Evolutionary conservation across 2,797 vertebrate species (phyloP).

Genomic region (Astyanax mexicanus): DNA sequence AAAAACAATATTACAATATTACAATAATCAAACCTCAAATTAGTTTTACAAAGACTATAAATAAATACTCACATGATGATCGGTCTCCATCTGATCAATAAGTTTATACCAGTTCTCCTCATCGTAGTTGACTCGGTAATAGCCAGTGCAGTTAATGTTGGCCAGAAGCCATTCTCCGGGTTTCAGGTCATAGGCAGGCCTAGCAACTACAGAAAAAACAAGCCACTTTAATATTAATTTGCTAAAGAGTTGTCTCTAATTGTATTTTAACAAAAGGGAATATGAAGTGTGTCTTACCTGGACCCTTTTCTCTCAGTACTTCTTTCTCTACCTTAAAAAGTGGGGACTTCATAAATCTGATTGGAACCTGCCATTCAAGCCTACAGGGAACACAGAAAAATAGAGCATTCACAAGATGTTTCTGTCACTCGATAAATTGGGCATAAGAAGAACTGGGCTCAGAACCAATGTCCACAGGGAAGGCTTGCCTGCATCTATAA

Average conservation of each 20-base stretch:
- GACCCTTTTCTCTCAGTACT: conserved; percentile 26
- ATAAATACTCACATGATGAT: conserved; percentile 67
- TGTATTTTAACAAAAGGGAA: too few relatives aligned
- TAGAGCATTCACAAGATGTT: background rate
- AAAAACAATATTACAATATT: too few relatives aligned
- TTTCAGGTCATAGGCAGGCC: background rate
- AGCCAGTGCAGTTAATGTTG: conserved; percentile 74
- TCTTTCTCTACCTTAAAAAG: fast-evolving
- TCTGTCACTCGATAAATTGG: background rate
- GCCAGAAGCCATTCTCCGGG: conserved; percentile 74
- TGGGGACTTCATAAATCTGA: conserved; percentile 67
- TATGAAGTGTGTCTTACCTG: conserved; percentile 60
- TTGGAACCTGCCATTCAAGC: conserved; percentile 80
- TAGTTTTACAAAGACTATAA: too few relatives aligned
- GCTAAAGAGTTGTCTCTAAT: background rate
- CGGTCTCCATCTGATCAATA: conserved; percentile 66
- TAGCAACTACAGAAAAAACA: conserved; percentile 16
- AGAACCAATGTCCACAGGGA: background rate
- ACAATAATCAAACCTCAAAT: too few relatives aligned
- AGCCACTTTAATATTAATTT: background rate
- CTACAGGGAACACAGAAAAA: conserved; percentile 66
- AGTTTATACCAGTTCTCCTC: conserved; percentile 77
- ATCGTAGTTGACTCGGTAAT: conserved; percentile 82
- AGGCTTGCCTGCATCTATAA: background rate
- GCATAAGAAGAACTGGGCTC: background rate